Percentiles rank a stretch among this genome's conserved stretches.
These are phyloP conservation scores for Anolis carolinensis DNA, from an alignment of 2,113 vertebrate genomes.

Conservation along the genomic window DNA sequence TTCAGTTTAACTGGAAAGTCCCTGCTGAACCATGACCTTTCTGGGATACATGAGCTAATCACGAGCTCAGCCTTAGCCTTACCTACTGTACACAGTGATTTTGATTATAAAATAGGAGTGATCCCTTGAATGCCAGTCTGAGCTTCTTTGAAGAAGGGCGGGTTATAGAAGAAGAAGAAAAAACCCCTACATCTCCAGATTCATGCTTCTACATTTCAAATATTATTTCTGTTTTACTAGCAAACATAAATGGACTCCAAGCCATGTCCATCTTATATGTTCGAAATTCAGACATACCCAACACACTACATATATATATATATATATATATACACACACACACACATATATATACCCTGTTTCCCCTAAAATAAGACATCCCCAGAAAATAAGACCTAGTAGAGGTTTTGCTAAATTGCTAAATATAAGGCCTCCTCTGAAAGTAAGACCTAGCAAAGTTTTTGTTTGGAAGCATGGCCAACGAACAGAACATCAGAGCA, in stretches of 20 bases:
- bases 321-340: too few species aligned
- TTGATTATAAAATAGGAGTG: not conserved
- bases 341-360: too few species aligned
- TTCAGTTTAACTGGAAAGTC: not conserved
- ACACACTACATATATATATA: too few species aligned
- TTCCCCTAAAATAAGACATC: too few species aligned
- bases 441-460: too few species aligned
- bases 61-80: not conserved
- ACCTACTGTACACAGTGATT: not conserved
- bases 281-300: too few species aligned
- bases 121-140: not conserved
- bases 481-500: too few species aligned
- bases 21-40: not conserved
- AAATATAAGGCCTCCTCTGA: too few species aligned
- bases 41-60: not conserved
- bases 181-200: not conserved
- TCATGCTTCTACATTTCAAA: not conserved
- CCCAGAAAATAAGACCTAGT: too few species aligned
- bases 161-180: not conserved
- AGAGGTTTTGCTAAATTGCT: too few species aligned
- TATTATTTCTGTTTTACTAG: not conserved
- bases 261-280: not conserved
- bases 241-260: not conserved
- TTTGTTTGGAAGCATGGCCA: too few species aligned
- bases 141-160: not conserved